phyloP scores from a whole-genome alignment of 1,140 invertebrate species.

The Drosophila auraria region DNA sequence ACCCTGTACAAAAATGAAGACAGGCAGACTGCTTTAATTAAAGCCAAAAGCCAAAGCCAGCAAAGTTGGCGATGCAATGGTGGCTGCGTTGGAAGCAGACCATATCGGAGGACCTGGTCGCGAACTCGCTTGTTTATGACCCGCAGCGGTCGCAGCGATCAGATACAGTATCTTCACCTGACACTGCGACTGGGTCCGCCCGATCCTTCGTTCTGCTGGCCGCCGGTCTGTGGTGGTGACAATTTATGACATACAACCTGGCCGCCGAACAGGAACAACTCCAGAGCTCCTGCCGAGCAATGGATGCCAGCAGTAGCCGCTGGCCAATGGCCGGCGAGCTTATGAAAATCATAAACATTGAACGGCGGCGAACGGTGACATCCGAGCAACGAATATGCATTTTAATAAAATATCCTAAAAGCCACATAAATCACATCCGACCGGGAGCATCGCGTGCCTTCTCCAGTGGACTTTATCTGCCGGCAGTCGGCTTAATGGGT shows the following conservation, averaged over 20 bases:
- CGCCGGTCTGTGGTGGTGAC: conserved; percentile 52
- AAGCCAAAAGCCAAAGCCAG: conserved; percentile 44
- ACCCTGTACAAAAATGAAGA: conserved; percentile 56
- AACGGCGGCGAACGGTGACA: conserved; percentile 67
- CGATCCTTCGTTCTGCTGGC: background rate
- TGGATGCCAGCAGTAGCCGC: conserved; percentile 36
- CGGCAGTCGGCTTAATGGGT: conserved; percentile 37
- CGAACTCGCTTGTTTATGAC: conserved; percentile 68
- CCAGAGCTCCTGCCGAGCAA: conserved; percentile 28
- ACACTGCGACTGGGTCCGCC: conserved; percentile 44
- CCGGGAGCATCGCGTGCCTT: conserved; percentile 37
- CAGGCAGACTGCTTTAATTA: conserved; percentile 78
- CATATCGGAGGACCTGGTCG: conserved; percentile 41
- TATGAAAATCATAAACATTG: conserved; percentile 85
- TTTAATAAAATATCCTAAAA: conserved; percentile 85
- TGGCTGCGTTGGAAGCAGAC: conserved; percentile 21
- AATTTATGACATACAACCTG: conserved; percentile 81
- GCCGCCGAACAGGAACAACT: conserved; percentile 31
- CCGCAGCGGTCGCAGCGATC: conserved; percentile 71
- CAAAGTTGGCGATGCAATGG: conserved; percentile 26
- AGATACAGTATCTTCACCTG: conserved; percentile 79
- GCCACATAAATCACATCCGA: conserved; percentile 82
- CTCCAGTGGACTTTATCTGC: conserved; percentile 30
- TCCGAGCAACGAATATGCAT: conserved; percentile 85
- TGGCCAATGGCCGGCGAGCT: conserved; percentile 64